Percentiles rank a stretch among this genome's conserved stretches.
These are phyloP conservation scores for Artibeus jamaicensis DNA, from an alignment of 2,797 vertebrate genomes.

Conservation along the genomic window DNA sequence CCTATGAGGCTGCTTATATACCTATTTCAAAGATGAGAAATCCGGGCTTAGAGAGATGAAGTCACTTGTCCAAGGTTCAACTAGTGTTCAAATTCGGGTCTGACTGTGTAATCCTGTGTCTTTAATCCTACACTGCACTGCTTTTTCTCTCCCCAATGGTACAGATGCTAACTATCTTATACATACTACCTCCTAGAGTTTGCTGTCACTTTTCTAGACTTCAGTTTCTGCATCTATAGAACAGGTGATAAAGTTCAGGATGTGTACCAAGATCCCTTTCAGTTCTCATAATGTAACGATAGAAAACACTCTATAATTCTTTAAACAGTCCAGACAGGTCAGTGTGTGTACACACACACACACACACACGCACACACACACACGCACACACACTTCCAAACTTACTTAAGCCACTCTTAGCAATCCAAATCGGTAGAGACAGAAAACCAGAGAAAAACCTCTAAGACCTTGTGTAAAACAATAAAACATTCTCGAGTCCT, in stretches of 20 bases:
- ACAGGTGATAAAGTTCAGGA: slow-evolving; percentile 9
- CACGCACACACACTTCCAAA: not conserved
- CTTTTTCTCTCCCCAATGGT: not conserved
- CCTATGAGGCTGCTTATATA: not conserved
- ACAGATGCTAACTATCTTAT: not conserved
- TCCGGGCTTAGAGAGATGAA: not conserved
- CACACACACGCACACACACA: not conserved
- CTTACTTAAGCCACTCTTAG: not conserved
- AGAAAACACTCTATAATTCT: slow-evolving; percentile 11
- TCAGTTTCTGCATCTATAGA: not conserved
- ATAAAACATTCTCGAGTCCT: not conserved
- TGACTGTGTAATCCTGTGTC: not conserved
- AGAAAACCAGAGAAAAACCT: slow-evolving; percentile 29
- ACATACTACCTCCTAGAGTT: not conserved
- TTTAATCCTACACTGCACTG: not conserved
- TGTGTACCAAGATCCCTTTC: not conserved
- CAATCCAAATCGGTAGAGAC: not conserved
- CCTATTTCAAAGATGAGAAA: slow-evolving; percentile 38
- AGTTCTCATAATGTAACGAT: not conserved
- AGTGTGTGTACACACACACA: not conserved
- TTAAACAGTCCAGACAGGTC: not conserved
- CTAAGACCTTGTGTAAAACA: not conserved
- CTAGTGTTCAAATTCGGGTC: not conserved
- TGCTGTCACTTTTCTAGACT: slow-evolving; percentile 13
- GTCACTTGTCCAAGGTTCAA: not conserved